Conservation (phyloP, 2,888 invertebrate genomes). For the Thelaira solivaga region DNA sequence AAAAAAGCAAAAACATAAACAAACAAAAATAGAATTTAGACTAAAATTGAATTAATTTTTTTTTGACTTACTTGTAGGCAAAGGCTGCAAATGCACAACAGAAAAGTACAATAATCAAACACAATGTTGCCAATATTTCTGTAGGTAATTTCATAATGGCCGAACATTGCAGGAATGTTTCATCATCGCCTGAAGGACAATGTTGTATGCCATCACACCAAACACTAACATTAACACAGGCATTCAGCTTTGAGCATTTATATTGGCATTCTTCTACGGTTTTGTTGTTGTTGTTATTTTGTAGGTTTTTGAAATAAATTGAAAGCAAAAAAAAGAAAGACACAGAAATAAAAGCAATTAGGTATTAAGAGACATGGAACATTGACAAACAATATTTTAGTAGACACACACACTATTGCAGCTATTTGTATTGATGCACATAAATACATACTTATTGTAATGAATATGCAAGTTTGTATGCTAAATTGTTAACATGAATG, state of each 20-base stretch:
- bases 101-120: constrained; percentile 77
- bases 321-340: background rate
- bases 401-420: no score
- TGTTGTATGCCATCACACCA: constrained; percentile 89
- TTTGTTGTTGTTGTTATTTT: background rate
- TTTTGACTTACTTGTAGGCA: constrained; percentile 80
- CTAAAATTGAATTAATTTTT: background rate
- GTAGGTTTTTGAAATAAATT: background rate
- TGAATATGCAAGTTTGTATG: background rate
- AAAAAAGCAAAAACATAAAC: background rate
- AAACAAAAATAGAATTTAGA: background rate
- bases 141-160: constrained; percentile 86
- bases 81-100: constrained; percentile 78
- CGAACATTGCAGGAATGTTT: constrained; percentile 88
- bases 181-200: constrained; percentile 89
- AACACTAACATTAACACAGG: constrained; percentile 86
- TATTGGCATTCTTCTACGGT: constrained; percentile 84
- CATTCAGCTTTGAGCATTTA: constrained; percentile 87
- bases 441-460: background rate
- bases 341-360: constrained; percentile 26
- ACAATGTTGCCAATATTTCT: constrained; percentile 82
- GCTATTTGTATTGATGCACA: background rate
- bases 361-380: constrained; percentile 18
- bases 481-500: background rate
- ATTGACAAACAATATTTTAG: background rate